Evolutionary conservation across 2,797 vertebrate species (phyloP), one percentile per base, ranked within the genome.

Genomic region (Phataginus tricuspis): DNA sequence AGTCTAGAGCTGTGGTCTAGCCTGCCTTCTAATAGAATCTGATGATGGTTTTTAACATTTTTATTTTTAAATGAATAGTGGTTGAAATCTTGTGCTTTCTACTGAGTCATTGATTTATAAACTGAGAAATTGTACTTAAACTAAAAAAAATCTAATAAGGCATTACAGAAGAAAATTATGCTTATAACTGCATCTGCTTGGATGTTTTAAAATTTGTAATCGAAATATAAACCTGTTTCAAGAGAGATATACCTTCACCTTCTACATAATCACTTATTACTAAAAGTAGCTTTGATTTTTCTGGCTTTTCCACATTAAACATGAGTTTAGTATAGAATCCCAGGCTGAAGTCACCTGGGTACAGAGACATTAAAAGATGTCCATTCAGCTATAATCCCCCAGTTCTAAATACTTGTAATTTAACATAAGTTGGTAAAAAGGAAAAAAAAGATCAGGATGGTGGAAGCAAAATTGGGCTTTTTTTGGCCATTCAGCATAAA

Each of bases 91-190:
- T 49, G 51, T 64, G 9, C 34, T 64, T 90, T 91, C 8, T 34
- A 66, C 79, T 78, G 64, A 89, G 55, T 93, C 78, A 83, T 11
- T 94, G 82, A 85, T 55, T 55, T 72, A 74, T 18, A 86, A 93
- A 63, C 10, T 59, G 57, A 68, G 80, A 75, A 45, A 45, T 11
- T 45, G 45, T 45, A 11, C 45, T 45, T 45, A 45, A 45, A 45
- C 45, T 45, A 45, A 45, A 45, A 45, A 88, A 63, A 1, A 77
- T 63, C 21, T 63, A 63, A 74, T 75, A 78, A 68, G 23, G 21
- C 64, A 69, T 71, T 82, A 72, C 9, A 80, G 34, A 82, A 87
- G 79, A 79, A 91, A 93, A 61, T 31, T 80, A 13, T 25, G 66
- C 74, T 85, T 49, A 19, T 34, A 92, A 45, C 5, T 39, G 4